A percentile compares a stretch with the other conserved stretches of the same genome.
These are phyloP conservation scores for Marronus borbonicus DNA, from an alignment of 2,888 invertebrate species.

Conservation along the genomic window DNA sequence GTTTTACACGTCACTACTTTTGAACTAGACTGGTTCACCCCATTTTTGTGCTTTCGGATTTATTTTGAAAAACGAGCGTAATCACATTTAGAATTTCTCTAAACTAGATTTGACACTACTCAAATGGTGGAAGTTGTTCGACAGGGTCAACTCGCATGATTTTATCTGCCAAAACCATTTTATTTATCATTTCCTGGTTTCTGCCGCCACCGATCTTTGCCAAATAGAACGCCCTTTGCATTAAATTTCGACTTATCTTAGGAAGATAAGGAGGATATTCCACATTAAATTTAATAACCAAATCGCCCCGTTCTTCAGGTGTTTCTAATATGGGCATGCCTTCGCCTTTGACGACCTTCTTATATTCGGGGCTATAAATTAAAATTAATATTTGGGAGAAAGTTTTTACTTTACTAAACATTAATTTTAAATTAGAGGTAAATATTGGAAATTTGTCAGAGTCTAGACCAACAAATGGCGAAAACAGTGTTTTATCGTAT, in stretches of 20 bases:
- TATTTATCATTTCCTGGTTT: conserved; percentile 67
- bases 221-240: conserved; percentile 66
- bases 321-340: conserved; percentile 81
- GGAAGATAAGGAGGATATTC: conserved; percentile 74
- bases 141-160: conserved; percentile 68
- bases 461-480: too few relatives aligned
- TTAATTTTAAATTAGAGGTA: neutral
- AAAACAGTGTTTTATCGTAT: too few relatives aligned
- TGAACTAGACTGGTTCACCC: too few relatives aligned
- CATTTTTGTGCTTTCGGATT: too few relatives aligned
- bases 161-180: conserved; percentile 69
- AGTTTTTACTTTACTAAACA: neutral
- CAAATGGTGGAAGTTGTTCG: conserved; percentile 67
- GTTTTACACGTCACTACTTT: too few relatives aligned
- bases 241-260: conserved; percentile 69
- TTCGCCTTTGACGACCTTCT: conserved; percentile 80
- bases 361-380: conserved; percentile 74
- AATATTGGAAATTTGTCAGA: neutral
- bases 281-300: conserved; percentile 79
- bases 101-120: conserved; percentile 16
- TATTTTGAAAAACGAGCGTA: too few relatives aligned
- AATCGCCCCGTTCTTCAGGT: conserved; percentile 77
- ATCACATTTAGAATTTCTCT: too few relatives aligned
- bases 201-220: conserved; percentile 65
- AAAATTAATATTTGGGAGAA: conserved; percentile 6